A percentile compares a stretch with the other conserved stretches of the same genome.
Conservation (phyloP, 2,888 invertebrate species). For the Ophioninae sp. region DNA sequence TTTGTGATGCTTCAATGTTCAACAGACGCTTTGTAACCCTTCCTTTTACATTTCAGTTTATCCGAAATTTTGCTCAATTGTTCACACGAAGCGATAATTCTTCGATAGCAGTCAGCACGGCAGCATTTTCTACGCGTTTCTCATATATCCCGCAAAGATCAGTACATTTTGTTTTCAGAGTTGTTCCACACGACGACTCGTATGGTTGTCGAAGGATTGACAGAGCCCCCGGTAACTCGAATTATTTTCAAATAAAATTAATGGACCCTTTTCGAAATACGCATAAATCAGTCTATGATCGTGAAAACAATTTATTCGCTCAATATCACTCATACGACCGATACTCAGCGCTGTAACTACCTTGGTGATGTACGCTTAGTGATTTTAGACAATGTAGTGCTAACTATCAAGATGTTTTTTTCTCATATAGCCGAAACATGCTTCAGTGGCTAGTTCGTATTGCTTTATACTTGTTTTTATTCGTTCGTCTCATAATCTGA, state of each 20-base stretch:
- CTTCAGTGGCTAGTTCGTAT: conserved; percentile 42
- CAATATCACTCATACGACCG: conserved; percentile 4
- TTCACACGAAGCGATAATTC: neutral
- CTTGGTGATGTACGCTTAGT: conserved; percentile 31
- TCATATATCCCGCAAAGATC: neutral
- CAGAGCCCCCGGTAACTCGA: neutral
- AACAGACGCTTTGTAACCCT: neutral
- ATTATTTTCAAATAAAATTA: neutral
- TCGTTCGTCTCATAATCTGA: conserved; percentile 17
- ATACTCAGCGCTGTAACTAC: conserved; percentile 30
- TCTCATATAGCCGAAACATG: conserved; percentile 23
- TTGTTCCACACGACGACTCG: neutral
- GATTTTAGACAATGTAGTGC: conserved; percentile 43
- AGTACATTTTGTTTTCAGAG: neutral
- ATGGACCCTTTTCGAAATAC: neutral
- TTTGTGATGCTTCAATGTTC: neutral
- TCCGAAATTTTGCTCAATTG: neutral
- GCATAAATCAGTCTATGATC: conserved; percentile 8
- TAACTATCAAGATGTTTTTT: conserved; percentile 32
- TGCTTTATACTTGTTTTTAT: conserved; percentile 48
- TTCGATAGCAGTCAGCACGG: neutral
- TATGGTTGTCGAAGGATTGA: neutral
- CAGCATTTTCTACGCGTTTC: neutral
- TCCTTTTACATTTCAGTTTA: neutral
- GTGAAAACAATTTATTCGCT: neutral